phyloP scores from a whole-genome alignment of 2,113 vertebrate species.

The Dasyurus viverrinus region DNA sequence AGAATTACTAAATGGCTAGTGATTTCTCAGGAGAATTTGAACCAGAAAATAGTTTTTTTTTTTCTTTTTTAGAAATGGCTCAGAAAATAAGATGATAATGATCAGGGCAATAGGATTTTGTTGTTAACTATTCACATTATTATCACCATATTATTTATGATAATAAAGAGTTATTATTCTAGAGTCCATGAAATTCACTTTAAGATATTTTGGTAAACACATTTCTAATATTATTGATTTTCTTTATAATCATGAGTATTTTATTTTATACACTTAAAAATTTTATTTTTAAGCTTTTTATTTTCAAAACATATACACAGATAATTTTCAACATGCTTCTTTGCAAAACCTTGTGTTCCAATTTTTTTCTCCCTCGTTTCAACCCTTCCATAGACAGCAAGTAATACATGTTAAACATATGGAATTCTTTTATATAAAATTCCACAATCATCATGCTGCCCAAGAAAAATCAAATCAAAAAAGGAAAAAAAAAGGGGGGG shows the following conservation, averaged over 20 bases:
- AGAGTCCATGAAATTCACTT: neutral
- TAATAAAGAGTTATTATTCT: neutral
- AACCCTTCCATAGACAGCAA: too few relatives aligned
- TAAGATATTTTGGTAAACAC: neutral
- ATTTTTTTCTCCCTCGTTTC: too few relatives aligned
- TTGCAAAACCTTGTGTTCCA: too few relatives aligned
- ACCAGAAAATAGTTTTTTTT: conserved; percentile 47
- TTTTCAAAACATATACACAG: too few relatives aligned
- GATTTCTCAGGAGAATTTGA: conserved; percentile 37
- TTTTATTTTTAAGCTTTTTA: neutral
- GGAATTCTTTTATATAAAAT: too few relatives aligned
- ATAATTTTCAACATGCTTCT: too few relatives aligned
- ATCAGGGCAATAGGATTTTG: neutral
- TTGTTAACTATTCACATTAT: neutral
- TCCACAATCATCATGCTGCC: too few relatives aligned
- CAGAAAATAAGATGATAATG: conserved; percentile 62
- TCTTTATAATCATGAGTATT: neutral
- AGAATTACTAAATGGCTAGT: conserved; percentile 60
- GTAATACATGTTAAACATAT: too few relatives aligned
- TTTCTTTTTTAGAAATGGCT: conserved; percentile 69
- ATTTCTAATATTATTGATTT: neutral
- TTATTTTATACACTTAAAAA: neutral
- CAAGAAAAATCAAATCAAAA: too few relatives aligned
- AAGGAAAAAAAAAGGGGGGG: too few relatives aligned
- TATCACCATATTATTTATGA: neutral